phyloP scores from a whole-genome alignment of 64 coral and sea anemone species.

The Montipora capricornis region DNA sequence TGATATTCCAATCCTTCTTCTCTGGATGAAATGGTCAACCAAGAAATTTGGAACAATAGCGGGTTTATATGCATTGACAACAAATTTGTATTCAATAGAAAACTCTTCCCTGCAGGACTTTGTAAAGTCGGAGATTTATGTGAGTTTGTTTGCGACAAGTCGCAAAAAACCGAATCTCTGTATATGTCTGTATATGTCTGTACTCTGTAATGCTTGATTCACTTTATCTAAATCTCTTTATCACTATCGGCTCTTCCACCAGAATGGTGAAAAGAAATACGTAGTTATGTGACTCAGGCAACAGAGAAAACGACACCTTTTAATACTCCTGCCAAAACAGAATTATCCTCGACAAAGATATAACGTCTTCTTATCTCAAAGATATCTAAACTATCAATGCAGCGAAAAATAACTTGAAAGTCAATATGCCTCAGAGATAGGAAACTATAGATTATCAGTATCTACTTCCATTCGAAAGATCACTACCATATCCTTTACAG shows the following conservation, averaged over 20 bases:
- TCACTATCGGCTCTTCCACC: not conserved
- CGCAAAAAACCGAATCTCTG: not conserved
- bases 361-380: conserved; percentile 23
- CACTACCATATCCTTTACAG: too few relatives aligned
- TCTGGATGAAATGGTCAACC: not conserved
- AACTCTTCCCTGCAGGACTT: conserved; percentile 5
- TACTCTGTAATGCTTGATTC: not conserved
- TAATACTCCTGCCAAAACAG: not conserved
- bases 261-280: conserved; percentile 6
- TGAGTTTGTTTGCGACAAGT: not conserved
- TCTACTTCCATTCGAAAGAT: too few relatives aligned
- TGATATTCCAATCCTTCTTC: not conserved
- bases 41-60: conserved; percentile 25
- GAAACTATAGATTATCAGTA: too few relatives aligned
- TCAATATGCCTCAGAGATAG: too few relatives aligned
- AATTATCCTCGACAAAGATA: not conserved
- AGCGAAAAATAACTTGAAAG: too few relatives aligned
- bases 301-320: not conserved
- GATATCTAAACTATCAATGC: not conserved
- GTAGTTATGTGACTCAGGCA: not conserved
- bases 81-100: conserved; percentile 33
- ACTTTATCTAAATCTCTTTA: not conserved
- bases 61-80: conserved; percentile 20
- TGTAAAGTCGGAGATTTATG: conserved; percentile 17
- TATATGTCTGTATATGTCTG: not conserved